Percentiles rank a stretch among this genome's conserved stretches.
phyloP scores from a whole-genome alignment of 1,140 invertebrate species.

The Drosophila nigrodunni region DNA sequence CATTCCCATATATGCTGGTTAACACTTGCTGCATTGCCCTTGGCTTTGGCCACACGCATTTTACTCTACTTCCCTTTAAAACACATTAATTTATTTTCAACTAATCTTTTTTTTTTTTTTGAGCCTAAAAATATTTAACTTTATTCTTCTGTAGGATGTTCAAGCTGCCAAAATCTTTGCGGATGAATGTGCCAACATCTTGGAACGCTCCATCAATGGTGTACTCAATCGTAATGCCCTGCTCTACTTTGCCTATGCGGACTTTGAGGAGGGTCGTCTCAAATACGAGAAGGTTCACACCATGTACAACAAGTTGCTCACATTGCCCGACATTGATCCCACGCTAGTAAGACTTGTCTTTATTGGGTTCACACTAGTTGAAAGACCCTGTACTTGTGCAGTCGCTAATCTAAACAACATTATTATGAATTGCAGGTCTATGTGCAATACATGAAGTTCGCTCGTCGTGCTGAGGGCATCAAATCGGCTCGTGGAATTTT shows the following conservation, averaged over 20 bases:
- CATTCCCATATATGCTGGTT: neutral
- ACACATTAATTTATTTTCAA: too few species aligned
- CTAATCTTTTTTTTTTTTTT: neutral
- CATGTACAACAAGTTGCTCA: slow-evolving; percentile 97
- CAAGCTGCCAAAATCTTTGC: slow-evolving; percentile 95
- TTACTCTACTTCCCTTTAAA: slow-evolving; percentile 36
- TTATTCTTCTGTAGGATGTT: slow-evolving; percentile 89
- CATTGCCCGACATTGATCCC: slow-evolving; percentile 95
- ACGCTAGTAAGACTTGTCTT: slow-evolving; percentile 90
- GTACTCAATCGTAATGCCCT: slow-evolving; percentile 96
- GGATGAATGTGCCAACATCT: slow-evolving; percentile 96
- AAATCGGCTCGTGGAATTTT: slow-evolving; percentile 97
- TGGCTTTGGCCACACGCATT: slow-evolving; percentile 66
- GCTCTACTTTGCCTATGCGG: slow-evolving; percentile 98
- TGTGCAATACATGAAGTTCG: slow-evolving; percentile 99
- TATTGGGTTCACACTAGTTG: too few species aligned
- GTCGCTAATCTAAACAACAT: too few species aligned
- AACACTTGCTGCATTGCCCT: slow-evolving; percentile 66
- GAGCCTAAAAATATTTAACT: neutral
- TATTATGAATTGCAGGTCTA: slow-evolving; percentile 89
- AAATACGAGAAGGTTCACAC: slow-evolving; percentile 99
- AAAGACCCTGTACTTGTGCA: too few species aligned
- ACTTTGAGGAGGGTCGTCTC: slow-evolving; percentile 98
- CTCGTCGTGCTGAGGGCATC: slow-evolving; percentile 97
- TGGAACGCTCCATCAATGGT: slow-evolving; percentile 95